A percentile compares a stretch with the other conserved stretches of the same genome.
Evolutionary conservation across 2,797 vertebrate species (phyloP).

Genomic region (Vultur gryphus): DNA sequence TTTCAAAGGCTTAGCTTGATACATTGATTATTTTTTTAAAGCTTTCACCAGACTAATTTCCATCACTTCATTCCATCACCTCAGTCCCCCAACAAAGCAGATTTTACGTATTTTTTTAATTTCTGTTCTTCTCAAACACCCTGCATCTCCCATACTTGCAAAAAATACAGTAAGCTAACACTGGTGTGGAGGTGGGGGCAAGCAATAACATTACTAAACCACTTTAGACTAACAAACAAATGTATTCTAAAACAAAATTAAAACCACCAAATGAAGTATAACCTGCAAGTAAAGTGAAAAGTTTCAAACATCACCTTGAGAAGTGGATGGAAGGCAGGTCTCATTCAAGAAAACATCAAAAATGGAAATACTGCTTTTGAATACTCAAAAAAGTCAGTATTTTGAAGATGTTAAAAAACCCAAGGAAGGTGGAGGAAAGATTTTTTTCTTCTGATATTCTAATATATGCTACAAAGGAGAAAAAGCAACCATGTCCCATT

Average conservation of each 20-base stretch:
- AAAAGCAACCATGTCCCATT: not conserved
- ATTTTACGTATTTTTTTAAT: not conserved
- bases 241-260: not conserved
- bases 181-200: not conserved
- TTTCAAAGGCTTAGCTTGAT: constrained; percentile 14
- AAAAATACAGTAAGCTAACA: not conserved
- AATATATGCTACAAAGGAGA: not conserved
- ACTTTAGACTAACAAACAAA: not conserved
- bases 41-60: not conserved
- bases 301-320: not conserved
- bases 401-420: not conserved
- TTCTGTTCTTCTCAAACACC: constrained; percentile 21
- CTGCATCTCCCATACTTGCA: not conserved
- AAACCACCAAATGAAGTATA: not conserved
- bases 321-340: not conserved
- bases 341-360: not conserved
- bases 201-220: not conserved
- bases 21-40: not conserved
- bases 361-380: not conserved
- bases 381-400: not conserved
- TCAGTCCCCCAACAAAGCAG: not conserved
- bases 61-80: not conserved
- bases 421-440: not conserved
- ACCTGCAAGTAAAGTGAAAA: not conserved
- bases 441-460: not conserved